Evolutionary conservation across 1,140 invertebrate species (phyloP).

Genomic region (Drosophila sulfurigaster): DNA sequence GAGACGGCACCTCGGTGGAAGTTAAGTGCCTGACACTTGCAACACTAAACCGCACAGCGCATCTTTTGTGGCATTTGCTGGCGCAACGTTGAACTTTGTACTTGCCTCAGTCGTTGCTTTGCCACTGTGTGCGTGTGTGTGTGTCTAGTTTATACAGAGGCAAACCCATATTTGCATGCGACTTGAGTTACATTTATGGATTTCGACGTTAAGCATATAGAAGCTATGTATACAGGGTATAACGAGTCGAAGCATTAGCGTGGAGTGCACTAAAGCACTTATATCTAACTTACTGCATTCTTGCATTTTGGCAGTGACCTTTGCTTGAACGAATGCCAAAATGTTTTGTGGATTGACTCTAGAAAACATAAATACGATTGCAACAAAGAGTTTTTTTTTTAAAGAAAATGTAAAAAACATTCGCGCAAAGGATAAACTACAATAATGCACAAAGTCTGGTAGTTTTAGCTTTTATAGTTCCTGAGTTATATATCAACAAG

Average conservation of each 20-base stretch:
- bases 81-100: conserved; percentile 19
- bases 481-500: no score
- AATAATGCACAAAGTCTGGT: no score
- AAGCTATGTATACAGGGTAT: conserved; percentile 26
- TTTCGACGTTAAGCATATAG: conserved; percentile 24
- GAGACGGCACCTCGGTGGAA: conserved; percentile 23
- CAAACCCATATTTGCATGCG: conserved; percentile 66
- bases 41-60: conserved; percentile 41
- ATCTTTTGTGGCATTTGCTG: conserved; percentile 62
- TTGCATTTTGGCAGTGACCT: no score
- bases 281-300: neutral
- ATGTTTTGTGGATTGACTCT: no score
- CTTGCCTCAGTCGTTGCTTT: neutral
- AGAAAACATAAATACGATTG: no score
- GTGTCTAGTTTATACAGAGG: neutral
- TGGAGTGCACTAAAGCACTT: neutral
- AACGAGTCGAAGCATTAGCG: neutral
- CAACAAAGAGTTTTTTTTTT: no score
- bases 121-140: neutral
- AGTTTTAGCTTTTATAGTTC: no score
- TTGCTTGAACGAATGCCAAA: no score
- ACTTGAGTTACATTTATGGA: conserved; percentile 65
- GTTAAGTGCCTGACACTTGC: conserved; percentile 69
- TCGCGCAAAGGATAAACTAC: no score
- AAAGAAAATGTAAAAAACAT: no score